Evolutionary conservation across 2,888 invertebrate species (phyloP).

Genomic region (Tetragnatha montana): DNA sequence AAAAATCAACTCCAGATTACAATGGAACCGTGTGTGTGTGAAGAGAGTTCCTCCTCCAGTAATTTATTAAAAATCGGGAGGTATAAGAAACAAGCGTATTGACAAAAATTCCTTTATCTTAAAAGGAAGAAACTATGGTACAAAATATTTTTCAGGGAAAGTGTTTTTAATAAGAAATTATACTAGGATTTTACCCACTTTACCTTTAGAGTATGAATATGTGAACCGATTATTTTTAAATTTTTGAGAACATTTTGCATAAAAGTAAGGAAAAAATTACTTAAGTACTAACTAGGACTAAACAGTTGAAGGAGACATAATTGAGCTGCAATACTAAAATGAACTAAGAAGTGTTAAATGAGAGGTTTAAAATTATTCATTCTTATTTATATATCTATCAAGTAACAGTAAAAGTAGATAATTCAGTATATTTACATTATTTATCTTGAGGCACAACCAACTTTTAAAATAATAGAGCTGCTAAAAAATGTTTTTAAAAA

Average conservation of each 20-base stretch:
- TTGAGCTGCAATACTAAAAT: background rate
- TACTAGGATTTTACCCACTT: too few species aligned
- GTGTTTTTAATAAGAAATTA: too few species aligned
- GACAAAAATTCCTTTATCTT: too few species aligned
- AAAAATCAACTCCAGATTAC: background rate
- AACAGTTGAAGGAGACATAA: background rate
- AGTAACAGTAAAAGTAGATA: background rate
- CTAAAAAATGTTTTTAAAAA: background rate
- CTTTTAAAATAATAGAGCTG: background rate
- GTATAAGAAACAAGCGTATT: too few species aligned
- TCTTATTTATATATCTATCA: background rate
- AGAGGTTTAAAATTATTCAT: background rate
- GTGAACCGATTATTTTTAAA: background rate
- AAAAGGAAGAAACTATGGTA: too few species aligned
- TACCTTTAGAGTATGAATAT: too few species aligned
- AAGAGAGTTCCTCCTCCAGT: too few species aligned
- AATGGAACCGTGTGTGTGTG: too few species aligned
- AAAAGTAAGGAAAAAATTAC: background rate
- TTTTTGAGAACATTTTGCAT: background rate
- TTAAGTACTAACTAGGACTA: background rate
- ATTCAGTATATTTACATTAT: background rate
- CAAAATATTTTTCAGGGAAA: too few species aligned
- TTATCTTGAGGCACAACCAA: conserved; percentile 9
- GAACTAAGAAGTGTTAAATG: background rate
- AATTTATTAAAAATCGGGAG: too few species aligned